Evolutionary conservation across 2,113 vertebrate species (phyloP).

Genomic region (Carettochelys insculpta): DNA sequence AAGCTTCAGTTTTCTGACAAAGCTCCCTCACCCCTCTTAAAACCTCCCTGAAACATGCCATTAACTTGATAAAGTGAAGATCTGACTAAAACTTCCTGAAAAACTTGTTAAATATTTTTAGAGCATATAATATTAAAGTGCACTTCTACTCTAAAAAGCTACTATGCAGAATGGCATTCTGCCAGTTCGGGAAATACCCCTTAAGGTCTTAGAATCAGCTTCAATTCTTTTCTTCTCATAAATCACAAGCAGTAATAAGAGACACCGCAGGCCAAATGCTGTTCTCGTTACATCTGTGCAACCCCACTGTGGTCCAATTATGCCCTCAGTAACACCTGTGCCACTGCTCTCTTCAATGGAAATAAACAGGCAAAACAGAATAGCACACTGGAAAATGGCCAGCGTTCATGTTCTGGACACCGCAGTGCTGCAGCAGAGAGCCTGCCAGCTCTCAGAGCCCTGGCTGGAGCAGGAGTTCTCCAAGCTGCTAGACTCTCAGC

Average conservation of each 20-base stretch:
- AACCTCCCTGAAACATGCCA: background rate
- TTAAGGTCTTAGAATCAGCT: background rate
- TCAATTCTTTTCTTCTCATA: background rate
- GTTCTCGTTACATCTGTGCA: background rate
- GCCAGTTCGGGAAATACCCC: background rate
- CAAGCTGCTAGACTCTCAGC: background rate
- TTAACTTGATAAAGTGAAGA: background rate
- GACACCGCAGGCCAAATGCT: background rate
- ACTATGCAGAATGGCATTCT: background rate
- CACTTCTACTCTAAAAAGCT: background rate
- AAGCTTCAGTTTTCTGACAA: background rate
- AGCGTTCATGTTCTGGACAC: background rate
- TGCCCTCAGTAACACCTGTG: background rate
- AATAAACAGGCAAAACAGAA: background rate
- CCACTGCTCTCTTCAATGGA: background rate
- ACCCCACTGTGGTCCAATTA: constrained; percentile 1
- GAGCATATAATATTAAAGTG: background rate
- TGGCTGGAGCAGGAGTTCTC: background rate
- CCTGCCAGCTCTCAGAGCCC: background rate
- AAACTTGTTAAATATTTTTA: background rate
- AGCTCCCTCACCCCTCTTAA: background rate
- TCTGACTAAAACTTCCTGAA: background rate
- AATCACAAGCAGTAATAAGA: constrained; percentile 2
- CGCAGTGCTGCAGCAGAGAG: background rate
- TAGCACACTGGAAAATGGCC: background rate